Conservation (phyloP, 2,113 vertebrate species). For the Trichechus manatus region DNA sequence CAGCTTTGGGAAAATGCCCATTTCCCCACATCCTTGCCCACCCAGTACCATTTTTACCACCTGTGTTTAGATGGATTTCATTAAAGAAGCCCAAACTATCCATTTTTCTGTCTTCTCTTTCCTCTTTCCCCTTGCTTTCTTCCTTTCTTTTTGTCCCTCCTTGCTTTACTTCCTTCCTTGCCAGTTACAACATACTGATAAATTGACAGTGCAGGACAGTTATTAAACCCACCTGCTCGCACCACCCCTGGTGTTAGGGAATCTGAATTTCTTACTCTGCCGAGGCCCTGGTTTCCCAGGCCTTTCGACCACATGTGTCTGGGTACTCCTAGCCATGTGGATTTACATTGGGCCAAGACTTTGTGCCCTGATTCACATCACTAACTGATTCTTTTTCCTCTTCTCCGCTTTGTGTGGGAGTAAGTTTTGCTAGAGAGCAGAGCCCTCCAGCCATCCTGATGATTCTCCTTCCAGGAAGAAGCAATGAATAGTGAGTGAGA, state of each 20-base stretch:
- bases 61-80: background rate
- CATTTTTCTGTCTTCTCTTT: background rate
- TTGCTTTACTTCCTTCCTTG: background rate
- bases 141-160: background rate
- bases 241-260: too few relatives aligned
- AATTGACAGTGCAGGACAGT: background rate
- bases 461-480: background rate
- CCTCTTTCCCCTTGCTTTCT: too few relatives aligned
- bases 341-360: background rate
- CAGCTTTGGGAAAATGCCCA: background rate
- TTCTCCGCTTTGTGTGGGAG: background rate
- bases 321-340: background rate
- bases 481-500: background rate
- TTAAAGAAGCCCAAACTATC: background rate
- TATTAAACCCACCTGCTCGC: fast-evolving
- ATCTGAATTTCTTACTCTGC: background rate
- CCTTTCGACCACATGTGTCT: background rate
- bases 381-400: background rate
- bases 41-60: background rate
- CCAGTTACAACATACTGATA: background rate
- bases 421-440: background rate
- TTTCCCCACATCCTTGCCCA: background rate
- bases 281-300: background rate
- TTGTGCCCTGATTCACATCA: background rate
- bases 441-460: background rate